These are phyloP conservation scores for Dorcus parallelipipedus DNA, from an alignment of 2,888 invertebrate genomes.

Conservation along the genomic window DNA sequence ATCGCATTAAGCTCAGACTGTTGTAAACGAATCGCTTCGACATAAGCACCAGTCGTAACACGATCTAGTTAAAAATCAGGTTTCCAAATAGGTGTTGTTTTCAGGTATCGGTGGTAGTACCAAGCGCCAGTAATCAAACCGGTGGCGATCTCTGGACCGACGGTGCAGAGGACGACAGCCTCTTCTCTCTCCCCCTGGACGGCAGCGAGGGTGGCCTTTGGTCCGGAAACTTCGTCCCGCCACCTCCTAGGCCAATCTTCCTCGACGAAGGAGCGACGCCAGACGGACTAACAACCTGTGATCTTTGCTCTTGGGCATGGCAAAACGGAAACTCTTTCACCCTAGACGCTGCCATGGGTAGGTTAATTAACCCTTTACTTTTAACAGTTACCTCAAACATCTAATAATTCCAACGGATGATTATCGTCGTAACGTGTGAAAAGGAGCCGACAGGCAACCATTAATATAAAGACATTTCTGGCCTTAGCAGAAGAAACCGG, in stretches of 20 bases:
- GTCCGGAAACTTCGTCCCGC: conserved; percentile 58
- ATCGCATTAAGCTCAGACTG: too few species aligned
- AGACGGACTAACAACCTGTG: conserved; percentile 70
- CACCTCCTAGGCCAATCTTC: conserved; percentile 65
- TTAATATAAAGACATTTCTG: too few species aligned
- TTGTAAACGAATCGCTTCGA: too few species aligned
- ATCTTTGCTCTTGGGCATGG: conserved; percentile 72
- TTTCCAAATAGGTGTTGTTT: conserved; percentile 13
- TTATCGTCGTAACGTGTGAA: too few species aligned
- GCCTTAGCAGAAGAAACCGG: too few species aligned
- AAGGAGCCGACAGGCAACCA: too few species aligned
- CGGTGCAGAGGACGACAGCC: conserved; percentile 31
- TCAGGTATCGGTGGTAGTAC: conserved; percentile 33
- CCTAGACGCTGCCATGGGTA: conserved; percentile 59
- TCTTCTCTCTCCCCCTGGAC: conserved; percentile 34
- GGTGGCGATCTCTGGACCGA: conserved; percentile 16
- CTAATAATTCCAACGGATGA: too few species aligned
- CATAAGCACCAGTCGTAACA: not conserved
- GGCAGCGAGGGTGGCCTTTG: conserved; percentile 44
- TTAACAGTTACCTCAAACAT: too few species aligned
- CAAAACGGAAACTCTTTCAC: conserved; percentile 50
- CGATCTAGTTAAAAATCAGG: not conserved
- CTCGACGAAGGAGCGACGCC: conserved; percentile 61
- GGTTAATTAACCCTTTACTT: conserved; percentile 32
- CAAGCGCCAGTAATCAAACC: conserved; percentile 28